A percentile compares a stretch with the other conserved stretches of the same genome.
Evolutionary conservation across 2,888 invertebrate genomes (phyloP).

Genomic region (Allolobophora icterica): DNA sequence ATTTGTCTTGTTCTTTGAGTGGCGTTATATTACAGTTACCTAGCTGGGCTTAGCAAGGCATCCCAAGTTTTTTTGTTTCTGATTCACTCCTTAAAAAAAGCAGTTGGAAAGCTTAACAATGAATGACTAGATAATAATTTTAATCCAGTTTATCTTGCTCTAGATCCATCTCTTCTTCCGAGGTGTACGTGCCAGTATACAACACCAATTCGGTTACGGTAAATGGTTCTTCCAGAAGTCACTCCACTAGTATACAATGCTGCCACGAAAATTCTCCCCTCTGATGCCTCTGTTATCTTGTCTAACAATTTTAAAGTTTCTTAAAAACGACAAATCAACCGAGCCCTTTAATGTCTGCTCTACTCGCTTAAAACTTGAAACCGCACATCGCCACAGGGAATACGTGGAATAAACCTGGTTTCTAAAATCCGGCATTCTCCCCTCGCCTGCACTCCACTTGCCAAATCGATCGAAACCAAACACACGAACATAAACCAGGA

Average conservation of each 20-base stretch:
- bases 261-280: neutral
- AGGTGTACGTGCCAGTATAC: neutral
- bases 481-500: neutral
- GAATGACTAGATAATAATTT: no score
- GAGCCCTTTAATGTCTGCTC: neutral
- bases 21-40: no score
- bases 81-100: no score
- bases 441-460: neutral
- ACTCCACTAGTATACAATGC: neutral
- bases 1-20: no score
- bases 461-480: neutral
- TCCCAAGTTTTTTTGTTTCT: no score
- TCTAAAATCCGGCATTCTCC: neutral
- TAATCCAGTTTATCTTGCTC: no score
- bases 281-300: neutral
- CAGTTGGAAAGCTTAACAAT: no score
- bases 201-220: neutral
- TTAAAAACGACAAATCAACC: neutral
- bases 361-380: neutral
- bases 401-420: neutral
- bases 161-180: no score
- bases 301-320: neutral
- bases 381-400: neutral
- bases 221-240: neutral
- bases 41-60: no score